A percentile compares a stretch with the other conserved stretches of the same genome.
Evolutionary conservation across 1,140 invertebrate genomes (phyloP).

Genomic region (Nasonia longicornis): DNA sequence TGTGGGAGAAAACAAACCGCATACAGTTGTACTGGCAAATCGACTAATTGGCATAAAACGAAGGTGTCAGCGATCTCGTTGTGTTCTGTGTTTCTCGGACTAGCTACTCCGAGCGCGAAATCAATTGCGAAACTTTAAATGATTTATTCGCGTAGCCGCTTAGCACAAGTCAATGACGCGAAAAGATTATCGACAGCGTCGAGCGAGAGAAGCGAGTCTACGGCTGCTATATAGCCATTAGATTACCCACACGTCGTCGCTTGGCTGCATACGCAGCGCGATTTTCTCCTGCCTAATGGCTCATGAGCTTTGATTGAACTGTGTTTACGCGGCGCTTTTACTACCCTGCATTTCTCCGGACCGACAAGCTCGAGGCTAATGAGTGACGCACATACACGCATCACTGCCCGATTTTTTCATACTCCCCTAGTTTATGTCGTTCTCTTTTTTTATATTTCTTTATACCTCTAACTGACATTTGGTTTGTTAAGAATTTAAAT

Average conservation of each 20-base stretch:
- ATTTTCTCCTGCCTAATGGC: slow-evolving; percentile 68
- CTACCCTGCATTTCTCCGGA: neutral
- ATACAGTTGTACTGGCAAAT: neutral
- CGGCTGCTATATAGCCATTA: neutral
- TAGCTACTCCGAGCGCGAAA: neutral
- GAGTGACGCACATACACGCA: slow-evolving; percentile 12
- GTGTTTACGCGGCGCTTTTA: slow-evolving; percentile 61
- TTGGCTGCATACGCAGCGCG: slow-evolving; percentile 58
- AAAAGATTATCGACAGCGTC: slow-evolving; percentile 62
- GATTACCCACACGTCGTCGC: slow-evolving; percentile 13
- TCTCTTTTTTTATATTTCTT: neutral
- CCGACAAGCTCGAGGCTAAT: slow-evolving; percentile 1
- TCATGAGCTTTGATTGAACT: slow-evolving; percentile 66
- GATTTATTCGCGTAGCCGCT: slow-evolving; percentile 54
- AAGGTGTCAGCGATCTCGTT: neutral
- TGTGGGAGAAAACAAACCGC: too few relatives aligned
- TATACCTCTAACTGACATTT: too few relatives aligned
- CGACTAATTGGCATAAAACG: neutral
- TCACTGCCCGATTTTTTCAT: neutral
- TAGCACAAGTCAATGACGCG: slow-evolving; percentile 59
- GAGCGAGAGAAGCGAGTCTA: slow-evolving; percentile 13
- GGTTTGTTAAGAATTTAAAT: too few relatives aligned
- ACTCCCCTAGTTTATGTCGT: neutral
- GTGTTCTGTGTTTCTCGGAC: neutral
- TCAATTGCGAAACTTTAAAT: slow-evolving; percentile 36